phyloP scores from a whole-genome alignment of 2,888 invertebrate species.

The Metacarcinus magister region DNA sequence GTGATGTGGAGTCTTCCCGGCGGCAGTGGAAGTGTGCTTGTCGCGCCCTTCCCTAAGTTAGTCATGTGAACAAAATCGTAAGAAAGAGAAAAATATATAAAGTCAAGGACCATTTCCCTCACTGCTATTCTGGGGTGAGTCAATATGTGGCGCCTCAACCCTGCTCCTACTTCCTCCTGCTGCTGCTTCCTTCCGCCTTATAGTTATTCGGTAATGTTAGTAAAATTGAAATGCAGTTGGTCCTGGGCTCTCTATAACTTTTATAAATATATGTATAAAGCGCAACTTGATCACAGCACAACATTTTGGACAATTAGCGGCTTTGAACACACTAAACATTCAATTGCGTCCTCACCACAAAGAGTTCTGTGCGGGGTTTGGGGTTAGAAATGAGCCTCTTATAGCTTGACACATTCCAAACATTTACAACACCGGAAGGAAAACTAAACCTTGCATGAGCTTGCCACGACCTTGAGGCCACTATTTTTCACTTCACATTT shows the following conservation, averaged over 20 bases:
- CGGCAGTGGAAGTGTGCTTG: conserved; percentile 27
- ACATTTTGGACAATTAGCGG: neutral
- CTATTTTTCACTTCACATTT: neutral
- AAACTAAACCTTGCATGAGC: neutral
- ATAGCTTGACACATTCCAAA: neutral
- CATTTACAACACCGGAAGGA: neutral
- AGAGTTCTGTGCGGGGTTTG: neutral
- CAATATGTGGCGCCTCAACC: neutral
- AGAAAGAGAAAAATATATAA: neutral
- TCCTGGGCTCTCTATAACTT: neutral
- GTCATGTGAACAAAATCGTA: neutral
- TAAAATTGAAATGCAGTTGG: neutral
- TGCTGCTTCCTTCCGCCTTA: neutral
- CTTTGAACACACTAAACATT: neutral
- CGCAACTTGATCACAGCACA: neutral
- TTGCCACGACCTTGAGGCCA: neutral
- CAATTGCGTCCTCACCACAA: neutral
- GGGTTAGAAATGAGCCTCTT: neutral
- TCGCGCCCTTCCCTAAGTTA: neutral
- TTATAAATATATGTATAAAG: neutral
- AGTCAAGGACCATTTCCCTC: neutral
- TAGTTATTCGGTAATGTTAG: neutral
- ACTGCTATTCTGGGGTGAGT: neutral
- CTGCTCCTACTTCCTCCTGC: neutral
- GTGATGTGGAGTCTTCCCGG: neutral